phyloP scores from a whole-genome alignment of 2,113 vertebrate genomes.

The Dicentrarchus labrax region DNA sequence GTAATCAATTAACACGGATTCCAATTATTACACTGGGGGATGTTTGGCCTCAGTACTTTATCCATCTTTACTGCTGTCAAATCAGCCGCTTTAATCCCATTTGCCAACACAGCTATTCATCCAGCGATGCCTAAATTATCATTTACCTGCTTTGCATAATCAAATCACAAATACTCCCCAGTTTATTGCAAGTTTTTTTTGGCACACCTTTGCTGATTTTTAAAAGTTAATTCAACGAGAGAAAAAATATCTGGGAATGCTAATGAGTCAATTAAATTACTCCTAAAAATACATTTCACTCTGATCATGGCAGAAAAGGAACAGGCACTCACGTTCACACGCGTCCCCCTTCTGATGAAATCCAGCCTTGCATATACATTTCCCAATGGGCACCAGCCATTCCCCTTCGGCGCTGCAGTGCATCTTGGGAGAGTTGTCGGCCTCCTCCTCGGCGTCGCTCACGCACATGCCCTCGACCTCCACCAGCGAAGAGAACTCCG shows the following conservation, averaged over 20 bases:
- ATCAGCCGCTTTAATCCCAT: conserved; percentile 62
- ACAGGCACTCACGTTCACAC: conserved; percentile 94
- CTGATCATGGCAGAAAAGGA: background rate
- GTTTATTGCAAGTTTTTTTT: background rate
- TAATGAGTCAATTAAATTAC: conserved; percentile 5
- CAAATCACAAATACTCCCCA: conserved; percentile 37
- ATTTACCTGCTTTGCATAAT: conserved; percentile 61
- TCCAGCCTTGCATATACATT: conserved; percentile 98
- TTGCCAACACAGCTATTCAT: conserved; percentile 47
- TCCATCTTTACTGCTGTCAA: conserved; percentile 68
- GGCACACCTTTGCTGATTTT: background rate
- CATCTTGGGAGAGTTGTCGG: conserved; percentile 98
- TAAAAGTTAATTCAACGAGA: conserved; percentile 7
- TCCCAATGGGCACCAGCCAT: conserved; percentile 99
- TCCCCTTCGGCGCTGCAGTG: conserved; percentile 99
- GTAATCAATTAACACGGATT: conserved; percentile 85
- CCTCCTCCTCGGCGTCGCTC: conserved; percentile 95
- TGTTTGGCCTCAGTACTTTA: conserved; percentile 60
- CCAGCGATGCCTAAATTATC: conserved; percentile 38
- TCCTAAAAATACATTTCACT: background rate
- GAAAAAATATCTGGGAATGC: background rate
- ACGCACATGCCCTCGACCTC: conserved; percentile 97
- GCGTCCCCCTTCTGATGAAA: conserved; percentile 98
- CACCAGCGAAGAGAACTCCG: conserved; percentile 98
- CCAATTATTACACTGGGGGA: conserved; percentile 68